Evolutionary conservation across 2,113 vertebrate species (phyloP).

Genomic region (Hypocryptadius cinnamomeus): DNA sequence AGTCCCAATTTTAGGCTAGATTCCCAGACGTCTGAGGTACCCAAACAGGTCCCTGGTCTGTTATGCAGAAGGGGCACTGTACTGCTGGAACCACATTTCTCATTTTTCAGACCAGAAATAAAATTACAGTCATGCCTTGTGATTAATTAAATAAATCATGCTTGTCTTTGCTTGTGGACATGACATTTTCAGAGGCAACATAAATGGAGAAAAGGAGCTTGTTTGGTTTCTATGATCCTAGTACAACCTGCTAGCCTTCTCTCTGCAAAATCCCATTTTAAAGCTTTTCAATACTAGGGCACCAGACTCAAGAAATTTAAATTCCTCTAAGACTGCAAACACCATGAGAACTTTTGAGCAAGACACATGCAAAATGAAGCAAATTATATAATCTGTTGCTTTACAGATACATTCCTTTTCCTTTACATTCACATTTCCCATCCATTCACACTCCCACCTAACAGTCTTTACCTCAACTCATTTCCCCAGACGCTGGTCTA

Average conservation of each 20-base stretch:
- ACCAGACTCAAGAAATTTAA: not conserved
- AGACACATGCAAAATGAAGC: not conserved
- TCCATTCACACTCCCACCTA: not conserved
- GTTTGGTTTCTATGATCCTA: not conserved
- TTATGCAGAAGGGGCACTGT: not conserved
- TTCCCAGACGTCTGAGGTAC: not conserved
- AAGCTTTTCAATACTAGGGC: not conserved
- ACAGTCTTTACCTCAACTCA: not conserved
- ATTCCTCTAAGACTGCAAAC: not conserved
- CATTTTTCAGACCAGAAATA: constrained; percentile 35
- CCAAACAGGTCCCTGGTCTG: not conserved
- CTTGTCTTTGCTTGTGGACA: constrained; percentile 8
- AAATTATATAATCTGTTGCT: not conserved
- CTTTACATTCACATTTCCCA: not conserved
- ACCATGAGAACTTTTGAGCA: not conserved
- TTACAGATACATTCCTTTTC: not conserved
- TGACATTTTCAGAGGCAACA: not conserved
- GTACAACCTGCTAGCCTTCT: not conserved
- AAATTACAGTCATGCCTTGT: constrained; percentile 14
- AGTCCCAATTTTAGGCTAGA: not conserved
- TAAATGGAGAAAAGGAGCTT: not conserved
- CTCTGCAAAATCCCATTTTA: not conserved
- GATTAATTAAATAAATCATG: constrained; percentile 37
- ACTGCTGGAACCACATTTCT: not conserved
- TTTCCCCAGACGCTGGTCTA: not conserved